Base-by-base conservation (phyloP, 2,797 vertebrate genomes). In the Pangasius mekongensis region DNA sequence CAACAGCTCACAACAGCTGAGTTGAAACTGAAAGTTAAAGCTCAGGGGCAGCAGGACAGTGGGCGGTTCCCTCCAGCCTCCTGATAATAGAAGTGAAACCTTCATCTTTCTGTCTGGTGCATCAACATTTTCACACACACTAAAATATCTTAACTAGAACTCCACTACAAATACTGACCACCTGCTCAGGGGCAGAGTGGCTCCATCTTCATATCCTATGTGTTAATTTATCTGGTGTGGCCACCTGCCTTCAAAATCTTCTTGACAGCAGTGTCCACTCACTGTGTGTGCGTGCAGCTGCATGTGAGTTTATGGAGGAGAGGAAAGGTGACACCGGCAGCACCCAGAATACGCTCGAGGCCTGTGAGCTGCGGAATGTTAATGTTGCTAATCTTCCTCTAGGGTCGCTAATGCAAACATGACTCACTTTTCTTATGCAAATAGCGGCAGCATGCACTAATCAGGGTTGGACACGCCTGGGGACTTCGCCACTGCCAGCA, bases 341-440 rank as follows among this genome's bases (percentile, higher is more conserved):
- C 6, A 88, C 73, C 86, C 60, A 62, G 24, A 47, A 9, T 76
- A 54, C 86, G 47, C 84, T 76, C n/a, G 69, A 67, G 20, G 85
- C 89, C 78, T 74, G 78, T 54, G 73, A 77, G 86, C 86, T 85
- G 47, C 30, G 49, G 89, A 90, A 92, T 93, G 91, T 85, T 91
- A 91, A 93, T 93, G 89, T 84, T 87, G 88, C 89, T 92, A 91
- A 91, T 93, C 91, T 92, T 85, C 88, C 92, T 90, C 87, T 24
- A 58, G 89, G 89, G 90, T 85, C 69, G 14, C 87, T 82, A 87
- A 83, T 39, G 80, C 87, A 89, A 89, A 87, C 84, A 67, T 20
- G 58, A 36, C 85, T 89, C 94, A 92, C 93, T 95, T 95, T 95
- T 95, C 94, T 94, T 94, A 95, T 95, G 94, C 94, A 96, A 95